These are phyloP conservation scores for Ctenochaetus hawaiiensis DNA, from an alignment of 2,797 vertebrate species.

Conservation along the genomic window DNA sequence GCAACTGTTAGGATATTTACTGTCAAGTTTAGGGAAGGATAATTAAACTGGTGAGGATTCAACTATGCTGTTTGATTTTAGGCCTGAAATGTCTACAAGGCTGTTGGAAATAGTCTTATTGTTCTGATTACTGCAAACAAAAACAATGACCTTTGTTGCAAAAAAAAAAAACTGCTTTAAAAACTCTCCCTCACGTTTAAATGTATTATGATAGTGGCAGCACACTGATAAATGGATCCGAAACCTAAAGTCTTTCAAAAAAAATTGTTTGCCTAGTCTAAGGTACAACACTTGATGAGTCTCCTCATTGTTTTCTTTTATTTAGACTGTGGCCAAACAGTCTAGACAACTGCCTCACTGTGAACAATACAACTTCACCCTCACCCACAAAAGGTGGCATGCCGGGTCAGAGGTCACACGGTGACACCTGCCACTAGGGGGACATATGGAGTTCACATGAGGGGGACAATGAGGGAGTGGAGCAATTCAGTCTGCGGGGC, in stretches of 20 bases:
- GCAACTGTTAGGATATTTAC: background rate
- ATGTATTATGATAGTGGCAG: background rate
- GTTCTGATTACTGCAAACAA: background rate
- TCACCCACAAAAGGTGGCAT: constrained; percentile 58
- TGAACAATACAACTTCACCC: constrained; percentile 72
- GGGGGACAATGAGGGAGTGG: constrained; percentile 74
- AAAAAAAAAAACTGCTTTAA: background rate
- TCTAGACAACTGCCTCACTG: constrained; percentile 74
- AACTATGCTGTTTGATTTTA: background rate
- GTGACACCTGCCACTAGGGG: constrained; percentile 84
- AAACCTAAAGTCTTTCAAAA: background rate
- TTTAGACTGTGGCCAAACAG: constrained; percentile 47
- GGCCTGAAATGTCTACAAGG: background rate
- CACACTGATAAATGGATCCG: background rate
- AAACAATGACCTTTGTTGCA: background rate
- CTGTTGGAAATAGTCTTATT: constrained; percentile 7
- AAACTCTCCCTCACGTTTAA: background rate
- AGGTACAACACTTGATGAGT: constrained; percentile 30
- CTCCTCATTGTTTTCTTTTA: constrained; percentile 56
- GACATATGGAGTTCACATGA: constrained; percentile 77
- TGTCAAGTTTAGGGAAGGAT: background rate
- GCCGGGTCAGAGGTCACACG: constrained; percentile 75
- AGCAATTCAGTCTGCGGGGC: constrained; percentile 70
- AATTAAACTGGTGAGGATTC: background rate
- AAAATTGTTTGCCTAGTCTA: background rate